Conservation (phyloP, 1,140 invertebrate genomes). For the Formica exsecta region DNA sequence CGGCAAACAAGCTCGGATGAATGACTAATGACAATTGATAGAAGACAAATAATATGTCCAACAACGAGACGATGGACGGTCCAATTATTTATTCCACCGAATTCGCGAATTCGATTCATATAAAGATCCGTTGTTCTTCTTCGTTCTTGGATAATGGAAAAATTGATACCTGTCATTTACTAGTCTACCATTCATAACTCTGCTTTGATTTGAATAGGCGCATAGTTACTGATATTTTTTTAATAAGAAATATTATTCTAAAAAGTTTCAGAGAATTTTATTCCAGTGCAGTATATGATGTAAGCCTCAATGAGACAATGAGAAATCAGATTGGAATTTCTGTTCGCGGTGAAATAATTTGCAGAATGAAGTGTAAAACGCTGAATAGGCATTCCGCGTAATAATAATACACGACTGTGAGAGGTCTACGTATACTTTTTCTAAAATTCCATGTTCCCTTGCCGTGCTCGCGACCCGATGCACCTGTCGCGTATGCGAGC, state of each 20-base stretch:
- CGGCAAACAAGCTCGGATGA: conserved; percentile 4
- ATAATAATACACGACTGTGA: neutral
- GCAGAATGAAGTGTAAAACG: neutral
- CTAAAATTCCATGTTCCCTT: conserved; percentile 38
- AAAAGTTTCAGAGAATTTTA: neutral
- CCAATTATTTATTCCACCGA: conserved; percentile 63
- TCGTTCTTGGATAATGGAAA: conserved; percentile 19
- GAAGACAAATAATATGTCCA: conserved; percentile 28
- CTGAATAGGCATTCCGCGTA: neutral
- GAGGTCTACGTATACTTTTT: neutral
- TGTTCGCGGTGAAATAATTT: neutral
- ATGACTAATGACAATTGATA: conserved; percentile 51
- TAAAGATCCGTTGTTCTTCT: conserved; percentile 14
- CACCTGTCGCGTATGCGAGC: conserved; percentile 53
- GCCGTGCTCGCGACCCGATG: conserved; percentile 22
- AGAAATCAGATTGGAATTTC: neutral
- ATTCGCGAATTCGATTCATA: conserved; percentile 19
- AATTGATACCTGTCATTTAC: conserved; percentile 51
- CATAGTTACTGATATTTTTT: neutral
- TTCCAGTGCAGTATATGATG: conserved; percentile 12
- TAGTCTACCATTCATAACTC: conserved; percentile 76
- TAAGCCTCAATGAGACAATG: neutral
- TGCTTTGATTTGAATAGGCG: conserved; percentile 55
- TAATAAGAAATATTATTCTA: neutral
- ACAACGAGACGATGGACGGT: conserved; percentile 38